Conservation (phyloP, 2,888 invertebrate genomes). For the Oligia latruncula region DNA sequence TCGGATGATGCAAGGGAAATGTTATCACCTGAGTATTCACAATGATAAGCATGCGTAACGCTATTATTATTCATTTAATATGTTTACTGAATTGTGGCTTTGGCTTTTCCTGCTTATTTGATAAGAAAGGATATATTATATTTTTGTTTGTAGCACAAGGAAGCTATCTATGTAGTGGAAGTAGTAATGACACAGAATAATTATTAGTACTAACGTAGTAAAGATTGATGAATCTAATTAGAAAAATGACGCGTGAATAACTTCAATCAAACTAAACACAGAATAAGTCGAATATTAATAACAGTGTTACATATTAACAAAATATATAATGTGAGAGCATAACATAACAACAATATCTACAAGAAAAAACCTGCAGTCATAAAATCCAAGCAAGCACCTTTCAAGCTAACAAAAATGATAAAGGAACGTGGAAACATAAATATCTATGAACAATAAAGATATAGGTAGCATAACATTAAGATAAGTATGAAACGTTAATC, state of each 20-base stretch:
- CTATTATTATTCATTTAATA: background rate
- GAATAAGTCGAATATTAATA: background rate
- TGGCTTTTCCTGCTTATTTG: background rate
- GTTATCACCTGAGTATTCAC: constrained; percentile 24
- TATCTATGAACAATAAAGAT: constrained; percentile 32
- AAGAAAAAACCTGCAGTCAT: constrained; percentile 3
- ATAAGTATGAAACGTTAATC: constrained; percentile 57
- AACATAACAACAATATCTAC: background rate
- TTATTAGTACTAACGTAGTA: background rate
- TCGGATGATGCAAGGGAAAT: constrained; percentile 32
- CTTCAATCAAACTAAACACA: background rate
- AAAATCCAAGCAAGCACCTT: background rate
- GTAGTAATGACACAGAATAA: background rate
- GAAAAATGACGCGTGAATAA: background rate
- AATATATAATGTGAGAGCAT: background rate
- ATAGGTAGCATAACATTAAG: constrained; percentile 27
- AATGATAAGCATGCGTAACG: constrained; percentile 13
- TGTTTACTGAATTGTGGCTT: background rate
- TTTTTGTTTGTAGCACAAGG: background rate
- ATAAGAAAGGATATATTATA: background rate
- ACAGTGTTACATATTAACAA: background rate
- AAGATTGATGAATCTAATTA: background rate
- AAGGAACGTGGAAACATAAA: constrained; percentile 10
- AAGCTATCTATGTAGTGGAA: background rate
- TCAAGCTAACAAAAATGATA: constrained; percentile 21